Base-by-base conservation (phyloP, 1,140 invertebrate species). In the Tenebrio molitor region DNA sequence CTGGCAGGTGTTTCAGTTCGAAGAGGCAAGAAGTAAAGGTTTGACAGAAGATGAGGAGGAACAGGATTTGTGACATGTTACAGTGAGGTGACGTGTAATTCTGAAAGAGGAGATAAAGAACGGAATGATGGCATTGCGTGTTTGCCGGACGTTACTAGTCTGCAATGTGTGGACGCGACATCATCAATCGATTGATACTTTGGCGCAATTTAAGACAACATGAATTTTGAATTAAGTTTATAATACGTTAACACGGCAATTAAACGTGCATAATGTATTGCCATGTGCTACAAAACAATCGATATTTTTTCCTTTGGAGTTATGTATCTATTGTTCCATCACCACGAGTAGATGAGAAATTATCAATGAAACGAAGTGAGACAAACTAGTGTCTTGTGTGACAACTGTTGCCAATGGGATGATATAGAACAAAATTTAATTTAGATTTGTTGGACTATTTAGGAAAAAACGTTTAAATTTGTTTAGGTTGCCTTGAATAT, bases 121-220 rank as follows among this genome's bases (percentile, higher is more conserved):
- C n/a, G n/a, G 7, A 21, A 50, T 21, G 44, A 50, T n/a, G 23
- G n/a, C 10, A 58, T 58, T 58, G 50, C 50, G 50, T 58, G 50
- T 29, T 15, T 12, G n/a, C 5, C 5, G 4, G 12, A 39, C 7
- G 4, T 39, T 39, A 7, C 12, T 39, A 2, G 12, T n/a, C 6
- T 5, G 12, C 2, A 39, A 12, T n/a, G 5, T 2, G 36, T 39
- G 36, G 36, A 39, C 36, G 12, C 12, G 36, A 5, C 36, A 39
- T n/a, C 12, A n/a, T n/a, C 12, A 29, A 58, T 58, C 23, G 50
- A 58, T 53, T 53, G 23, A 29, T 4, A 8, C 25, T 29, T 29
- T 29, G 25, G 8, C 25, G 25, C 25, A n/a, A 17, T 16, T 46
- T 46, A 4, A 41, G 16, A 17, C 4, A 15, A 58, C 50, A 58